Evolutionary conservation across 2,113 vertebrate species (phyloP).

Genomic region (Struthio camelus): DNA sequence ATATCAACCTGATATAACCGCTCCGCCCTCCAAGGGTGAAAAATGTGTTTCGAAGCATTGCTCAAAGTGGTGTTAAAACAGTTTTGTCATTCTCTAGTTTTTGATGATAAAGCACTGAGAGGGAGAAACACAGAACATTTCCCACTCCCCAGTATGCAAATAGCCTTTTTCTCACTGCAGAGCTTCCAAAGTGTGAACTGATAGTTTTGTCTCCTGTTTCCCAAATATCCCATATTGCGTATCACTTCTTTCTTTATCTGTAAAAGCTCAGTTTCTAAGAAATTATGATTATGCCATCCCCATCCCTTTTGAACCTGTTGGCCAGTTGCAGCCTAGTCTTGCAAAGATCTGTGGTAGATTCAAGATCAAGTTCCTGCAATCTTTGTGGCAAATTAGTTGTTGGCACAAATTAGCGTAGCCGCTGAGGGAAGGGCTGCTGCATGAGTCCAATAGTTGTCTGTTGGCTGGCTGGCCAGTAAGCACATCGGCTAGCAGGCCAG

Average conservation of each 20-base stretch:
- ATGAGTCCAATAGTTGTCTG: neutral
- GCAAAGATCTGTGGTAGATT: neutral
- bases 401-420: neutral
- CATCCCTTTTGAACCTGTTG: neutral
- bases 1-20: neutral
- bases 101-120: neutral
- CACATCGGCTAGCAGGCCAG: fast-evolving
- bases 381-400: neutral
- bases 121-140: neutral
- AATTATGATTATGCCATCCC: neutral
- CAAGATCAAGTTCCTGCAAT: neutral
- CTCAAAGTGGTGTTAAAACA: neutral
- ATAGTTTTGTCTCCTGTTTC: neutral
- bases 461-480: neutral
- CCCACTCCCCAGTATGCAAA: neutral
- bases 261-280: neutral
- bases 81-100: fast-evolving
- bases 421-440: neutral
- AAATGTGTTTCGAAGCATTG: neutral
- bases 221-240: neutral
- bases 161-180: neutral
- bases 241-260: neutral
- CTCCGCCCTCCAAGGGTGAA: neutral
- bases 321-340: too few species aligned
- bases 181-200: neutral